These are phyloP conservation scores for Lycaena phlaeas DNA, from an alignment of 2,888 invertebrate genomes.

Conservation along the genomic window DNA sequence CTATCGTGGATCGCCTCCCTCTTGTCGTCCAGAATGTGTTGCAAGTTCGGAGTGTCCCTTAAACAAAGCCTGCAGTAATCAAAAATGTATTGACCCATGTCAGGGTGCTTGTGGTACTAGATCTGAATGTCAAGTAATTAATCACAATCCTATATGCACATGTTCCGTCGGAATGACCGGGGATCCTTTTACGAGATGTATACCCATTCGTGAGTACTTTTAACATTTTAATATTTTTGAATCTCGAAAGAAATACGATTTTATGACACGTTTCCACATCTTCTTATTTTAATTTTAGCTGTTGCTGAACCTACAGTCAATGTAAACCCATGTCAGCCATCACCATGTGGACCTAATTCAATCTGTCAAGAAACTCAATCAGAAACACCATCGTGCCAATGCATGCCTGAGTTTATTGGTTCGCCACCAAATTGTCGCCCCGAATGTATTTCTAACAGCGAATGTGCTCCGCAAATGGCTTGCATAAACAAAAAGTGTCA, in stretches of 20 bases:
- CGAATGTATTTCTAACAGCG: conserved; percentile 81
- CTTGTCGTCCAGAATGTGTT: conserved; percentile 82
- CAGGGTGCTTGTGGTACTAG: conserved; percentile 84
- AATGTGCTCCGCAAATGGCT: conserved; percentile 78
- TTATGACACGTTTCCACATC: no score
- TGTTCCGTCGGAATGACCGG: conserved; percentile 78
- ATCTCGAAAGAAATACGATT: no score
- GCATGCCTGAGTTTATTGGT: conserved; percentile 77
- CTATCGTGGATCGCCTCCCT: conserved; percentile 78
- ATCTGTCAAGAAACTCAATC: conserved; percentile 73
- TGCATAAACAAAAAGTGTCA: conserved; percentile 85
- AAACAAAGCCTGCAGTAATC: conserved; percentile 79
- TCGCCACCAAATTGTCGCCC: conserved; percentile 81
- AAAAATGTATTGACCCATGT: conserved; percentile 82
- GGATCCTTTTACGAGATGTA: conserved; percentile 78
- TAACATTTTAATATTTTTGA: no score
- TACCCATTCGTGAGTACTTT: conserved; percentile 54
- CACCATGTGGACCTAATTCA: conserved; percentile 84
- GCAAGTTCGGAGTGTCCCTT: conserved; percentile 80
- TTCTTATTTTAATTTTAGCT: conserved; percentile 25
- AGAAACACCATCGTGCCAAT: conserved; percentile 78
- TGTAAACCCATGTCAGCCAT: conserved; percentile 79
- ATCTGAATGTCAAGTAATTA: conserved; percentile 82
- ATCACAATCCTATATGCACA: conserved; percentile 82
- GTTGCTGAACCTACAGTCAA: conserved; percentile 36